Conservation (phyloP, 2,113 vertebrate genomes). For the Tringa solitaria region DNA sequence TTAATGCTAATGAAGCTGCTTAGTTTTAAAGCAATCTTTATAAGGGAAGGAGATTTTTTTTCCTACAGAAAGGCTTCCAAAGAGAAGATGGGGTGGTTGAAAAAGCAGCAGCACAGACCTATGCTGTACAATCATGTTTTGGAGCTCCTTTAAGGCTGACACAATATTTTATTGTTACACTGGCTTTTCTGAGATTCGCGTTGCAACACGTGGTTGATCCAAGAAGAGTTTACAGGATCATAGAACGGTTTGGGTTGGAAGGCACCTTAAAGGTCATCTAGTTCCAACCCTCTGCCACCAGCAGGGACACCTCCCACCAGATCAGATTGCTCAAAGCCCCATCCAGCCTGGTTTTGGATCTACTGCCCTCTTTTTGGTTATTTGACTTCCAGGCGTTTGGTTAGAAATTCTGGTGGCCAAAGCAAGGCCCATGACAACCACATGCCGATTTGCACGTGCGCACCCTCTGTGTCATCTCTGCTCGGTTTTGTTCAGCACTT, state of each 20-base stretch:
- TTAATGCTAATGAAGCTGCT: neutral
- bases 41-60: neutral
- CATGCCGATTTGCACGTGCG: rapidly evolving
- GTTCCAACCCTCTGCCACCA: neutral
- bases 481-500: neutral
- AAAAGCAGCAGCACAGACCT: neutral
- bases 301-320: neutral
- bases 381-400: neutral
- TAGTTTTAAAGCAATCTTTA: neutral
- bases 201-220: neutral
- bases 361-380: neutral
- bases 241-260: neutral
- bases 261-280: neutral
- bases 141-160: neutral
- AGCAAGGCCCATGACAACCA: neutral
- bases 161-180: neutral
- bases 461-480: neutral
- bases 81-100: rapidly evolving
- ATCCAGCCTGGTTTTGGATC: neutral
- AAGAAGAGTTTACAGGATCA: neutral
- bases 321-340: neutral
- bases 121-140: rapidly evolving
- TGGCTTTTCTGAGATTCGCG: neutral
- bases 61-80: neutral
- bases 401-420: neutral